Conservation (phyloP, 2,888 invertebrate genomes). For the Spisula solida region DNA sequence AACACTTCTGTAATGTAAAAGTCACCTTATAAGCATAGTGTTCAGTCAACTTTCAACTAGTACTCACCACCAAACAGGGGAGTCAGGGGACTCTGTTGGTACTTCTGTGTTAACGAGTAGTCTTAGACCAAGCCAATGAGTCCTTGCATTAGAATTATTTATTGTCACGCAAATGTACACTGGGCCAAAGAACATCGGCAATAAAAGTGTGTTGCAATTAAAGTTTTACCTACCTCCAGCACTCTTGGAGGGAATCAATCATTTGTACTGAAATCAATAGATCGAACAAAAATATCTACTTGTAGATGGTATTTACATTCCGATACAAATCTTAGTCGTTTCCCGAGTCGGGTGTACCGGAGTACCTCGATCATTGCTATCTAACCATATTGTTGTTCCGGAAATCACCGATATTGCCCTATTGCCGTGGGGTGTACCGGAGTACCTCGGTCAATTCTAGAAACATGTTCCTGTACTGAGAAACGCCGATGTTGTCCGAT, state of each 20-base stretch:
- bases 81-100: too few relatives aligned
- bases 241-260: not conserved
- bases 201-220: not conserved
- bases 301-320: not conserved
- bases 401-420: too few relatives aligned
- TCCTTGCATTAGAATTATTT: not conserved
- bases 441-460: not conserved
- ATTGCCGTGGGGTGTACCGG: not conserved
- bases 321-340: not conserved
- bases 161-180: not conserved
- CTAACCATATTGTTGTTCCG: too few relatives aligned
- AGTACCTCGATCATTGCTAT: not conserved
- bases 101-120: too few relatives aligned
- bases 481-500: not conserved
- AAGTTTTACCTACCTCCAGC: not conserved
- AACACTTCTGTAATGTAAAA: too few relatives aligned
- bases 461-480: not conserved
- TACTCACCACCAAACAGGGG: too few relatives aligned
- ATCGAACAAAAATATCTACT: not conserved
- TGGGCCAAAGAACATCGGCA: not conserved
- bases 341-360: not conserved
- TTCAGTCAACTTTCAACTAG: too few relatives aligned
- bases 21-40: too few relatives aligned
- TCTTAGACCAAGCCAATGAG: too few relatives aligned
- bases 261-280: not conserved